Evolutionary conservation across 2,888 invertebrate genomes (phyloP), one percentile per base, ranked within the genome.

Genomic region (Drosophila quasianomalipes): DNA sequence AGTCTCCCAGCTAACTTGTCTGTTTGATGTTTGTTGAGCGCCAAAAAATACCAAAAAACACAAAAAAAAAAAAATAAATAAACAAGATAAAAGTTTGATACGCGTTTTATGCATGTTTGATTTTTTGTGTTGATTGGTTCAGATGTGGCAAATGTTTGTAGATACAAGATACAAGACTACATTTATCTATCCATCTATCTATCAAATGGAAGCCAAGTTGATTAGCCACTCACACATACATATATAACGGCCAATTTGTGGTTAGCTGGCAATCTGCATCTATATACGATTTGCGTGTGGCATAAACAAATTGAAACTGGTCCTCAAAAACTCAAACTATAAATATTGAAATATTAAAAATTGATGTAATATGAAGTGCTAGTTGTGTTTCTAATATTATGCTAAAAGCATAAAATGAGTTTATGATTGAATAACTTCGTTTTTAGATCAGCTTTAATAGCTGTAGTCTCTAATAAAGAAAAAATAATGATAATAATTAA

Each of bases 61-160:
- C n/a, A n/a, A 58, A 57, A 69, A 33, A 30, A 37, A 51, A 35
- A 30, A 54, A 49, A 59, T 31, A n/a, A n/a, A n/a, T 10, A 4
- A 41, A 41, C 19, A 12, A 59, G 53, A 59, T 66, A 31, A 53
- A 54, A 12, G 33, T 47, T 47, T 47, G 31, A 51, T 65, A 58
- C 59, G 67, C 47, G 26, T 47, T 74, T 84, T 77, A 84, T 83
- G 83, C 82, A 82, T 82, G 77, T 82, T 87, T 77, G 80, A 75
- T 81, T 83, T 83, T 67, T 67, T 75, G 72, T 75, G 78, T 75
- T 82, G 82, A 82, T 82, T 82, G 82, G 81, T 75, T 77, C 70
- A 70, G 64, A 77, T 80, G 70, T 74, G 78, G 62, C 70, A 68
- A 33, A 54, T 44, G 30, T 26, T 47, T 47, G 26, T 26, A 33